Evolutionary conservation across 2,113 vertebrate species (phyloP), one percentile per base, ranked within the genome.

Genomic region (Ibidorhyncha struthersii): DNA sequence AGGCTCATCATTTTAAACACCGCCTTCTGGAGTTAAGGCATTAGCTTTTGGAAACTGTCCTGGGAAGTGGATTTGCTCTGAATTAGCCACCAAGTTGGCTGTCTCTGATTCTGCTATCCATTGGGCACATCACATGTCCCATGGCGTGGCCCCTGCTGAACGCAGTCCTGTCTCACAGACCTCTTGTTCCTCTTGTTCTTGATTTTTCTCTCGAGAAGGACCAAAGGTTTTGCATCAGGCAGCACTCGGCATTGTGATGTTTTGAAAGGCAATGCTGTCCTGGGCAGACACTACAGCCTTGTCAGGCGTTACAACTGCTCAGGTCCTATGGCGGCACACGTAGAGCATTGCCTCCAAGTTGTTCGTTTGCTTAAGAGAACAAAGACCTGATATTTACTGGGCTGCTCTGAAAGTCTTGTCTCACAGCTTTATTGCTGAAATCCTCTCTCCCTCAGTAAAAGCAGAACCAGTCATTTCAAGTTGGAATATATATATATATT

Each of bases 281-380:
- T 34, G n/a, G 50, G 61, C 38, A 30, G 66, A 11, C n/a, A 5
- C 45, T 30, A 5, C 9, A 5, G 50, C 2, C 0, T 19, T 10
- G 25, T 40, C 32, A 36, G 78, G 32, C 26, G 82, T 43, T 67
- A 21, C 27, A 30, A 4, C 73, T n/a, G n/a, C 87, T 41, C 40
- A 4, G 52, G 52, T 76, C 45, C 41, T 36, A 4, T 1, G 0
- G 49, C 71, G 41, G 40, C 23, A 21, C 14, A 6, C 0, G 4
- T 21, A 30, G 27, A 43, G 7, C 12, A 0, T 59, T 38, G 53
- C 18, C 49, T 92, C 40, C 74, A 23, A 30, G 32, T 66, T 36
- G 43, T 5, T 47, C 30, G 67, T 73, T 71, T 53, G 43, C 55
- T 63, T 47, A 40, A 21, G 7, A 40, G 71, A 30, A 30, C 41